Base-by-base conservation (phyloP, 1,140 invertebrate species). In the Drosophila simulans region DNA sequence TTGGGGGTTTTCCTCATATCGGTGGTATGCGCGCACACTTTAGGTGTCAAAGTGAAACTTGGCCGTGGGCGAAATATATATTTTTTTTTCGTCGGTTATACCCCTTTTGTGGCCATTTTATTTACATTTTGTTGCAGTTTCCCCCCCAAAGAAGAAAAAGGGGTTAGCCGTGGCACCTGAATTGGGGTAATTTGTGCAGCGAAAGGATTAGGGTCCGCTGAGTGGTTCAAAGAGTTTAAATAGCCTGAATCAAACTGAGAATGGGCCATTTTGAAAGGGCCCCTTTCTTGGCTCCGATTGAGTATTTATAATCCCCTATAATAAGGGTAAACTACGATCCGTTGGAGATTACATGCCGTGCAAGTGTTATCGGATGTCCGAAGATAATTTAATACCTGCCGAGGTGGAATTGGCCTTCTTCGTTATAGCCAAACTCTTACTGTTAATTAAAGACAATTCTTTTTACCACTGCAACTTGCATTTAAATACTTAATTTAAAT, bases 21-120 rank as follows among this genome's bases (percentile, higher is more conserved):
- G 66, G 75, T 76, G 66, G 83, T 88, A 80, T 88, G 79, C 57
- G 83, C 84, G 84, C 83, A 88, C 83, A 88, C 83, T 88, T 88
- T 88, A 88, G 83, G 83, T 88, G 83, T 88, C 83, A 88, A 88
- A 88, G 75, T 77, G 75, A 66, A 73, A 79, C 59, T 77, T 77
- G 51, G 73, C 73, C 63, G 55, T 51, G 37, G 74, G 73, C 55
- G 53, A 55, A 35, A 56, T 39, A 58, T 22, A 0, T 22, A n/a
- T 3, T 65, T 48, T 39, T 13, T 34, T 22, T 17, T 48, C 31
- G n/a, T 40, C 10, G 25, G 31, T 60, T 60, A 53, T 22, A 39
- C 51, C 35, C 45, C 20, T 37, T 59, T 58, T 88, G 84, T 77
- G 83, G 83, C 79, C 79, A 88, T 88, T 86, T 88, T 88, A 88